Evolutionary conservation across 2,888 invertebrate species (phyloP), one percentile per base, ranked within the genome.

Genomic region (Prostheceraeus crozeri): DNA sequence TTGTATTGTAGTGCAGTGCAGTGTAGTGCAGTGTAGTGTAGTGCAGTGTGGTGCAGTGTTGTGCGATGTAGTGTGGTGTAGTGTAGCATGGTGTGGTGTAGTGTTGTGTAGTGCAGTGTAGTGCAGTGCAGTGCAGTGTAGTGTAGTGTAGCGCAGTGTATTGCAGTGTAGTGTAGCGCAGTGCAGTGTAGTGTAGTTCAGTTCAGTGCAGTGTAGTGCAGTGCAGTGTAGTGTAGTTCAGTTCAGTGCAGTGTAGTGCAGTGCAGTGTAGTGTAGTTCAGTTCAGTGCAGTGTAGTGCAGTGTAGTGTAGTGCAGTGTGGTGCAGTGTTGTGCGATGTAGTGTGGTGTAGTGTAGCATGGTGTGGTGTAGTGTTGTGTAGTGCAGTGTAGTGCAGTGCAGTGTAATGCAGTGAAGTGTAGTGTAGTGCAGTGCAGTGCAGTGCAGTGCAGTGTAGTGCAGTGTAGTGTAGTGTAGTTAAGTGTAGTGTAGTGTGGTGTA

Each of bases 271-370:
- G 1, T 55, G 51, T 28, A 52, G 61, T 60, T 48, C 23, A 54
- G 31, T 55, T 33, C 14, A 36, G 54, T 62, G 45, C 55, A 35
- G 35, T 62, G n/a, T 62, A 14, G 35, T 57, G 35, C 1, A 36
- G 28, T 45, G 58, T 51, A 52, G 57, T 54, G 60, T 27, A 48
- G 62, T 60, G 2, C 27, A 33, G 58, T 62, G 62, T 35, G 19
- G 40, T 63, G 57, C 4, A 25, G 57, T 62, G 62, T 59, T 16
- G 57, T 63, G 51, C 60, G 54, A 11, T 25, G 53, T 63, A 46
- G 35, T 53, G 46, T 60, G 31, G 35, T 63, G 51, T 59, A 57
- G 57, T 62, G 52, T 48, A 51, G 45, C 48, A 45, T 48, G 28
- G 61, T 63, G 57, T 35, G 46, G 46, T 62, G 51, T 59, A 36